Conservation (phyloP, 2,888 invertebrate genomes). For the Drosophila nigricruria region DNA sequence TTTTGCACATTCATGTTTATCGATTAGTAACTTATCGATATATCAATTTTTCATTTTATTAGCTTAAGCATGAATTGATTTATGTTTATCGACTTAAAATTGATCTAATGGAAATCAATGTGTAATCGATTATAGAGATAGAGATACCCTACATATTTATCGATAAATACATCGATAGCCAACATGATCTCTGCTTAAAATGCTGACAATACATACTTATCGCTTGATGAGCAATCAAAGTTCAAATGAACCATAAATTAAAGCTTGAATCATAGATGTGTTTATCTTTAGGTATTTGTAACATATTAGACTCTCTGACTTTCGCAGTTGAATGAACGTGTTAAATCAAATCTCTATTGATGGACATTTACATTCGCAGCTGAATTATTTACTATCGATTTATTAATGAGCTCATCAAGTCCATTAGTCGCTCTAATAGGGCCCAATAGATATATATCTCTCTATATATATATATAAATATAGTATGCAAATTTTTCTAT, state of each 20-base stretch:
- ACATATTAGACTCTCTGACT: background rate
- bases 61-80: background rate
- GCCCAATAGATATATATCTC: conserved; percentile 4
- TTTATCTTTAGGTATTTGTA: background rate
- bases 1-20: too few relatives aligned
- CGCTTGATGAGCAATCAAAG: background rate
- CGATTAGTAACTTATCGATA: too few relatives aligned
- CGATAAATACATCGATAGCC: background rate
- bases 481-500: conserved; percentile 21
- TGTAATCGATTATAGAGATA: background rate
- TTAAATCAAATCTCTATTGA: conserved; percentile 36
- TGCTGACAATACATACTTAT: too few relatives aligned
- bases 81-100: too few relatives aligned
- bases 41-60: too few relatives aligned
- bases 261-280: background rate
- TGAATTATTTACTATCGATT: conserved; percentile 37
- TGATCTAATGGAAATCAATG: background rate
- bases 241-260: background rate
- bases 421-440: conserved; percentile 44
- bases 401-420: conserved; percentile 52
- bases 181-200: background rate
- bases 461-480: background rate
- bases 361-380: conserved; percentile 42
- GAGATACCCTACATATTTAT: background rate
- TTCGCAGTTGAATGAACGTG: conserved; percentile 13